A percentile compares a stretch with the other conserved stretches of the same genome.
Conservation (phyloP, 2,113 vertebrate species). For the Uria lomvia region DNA sequence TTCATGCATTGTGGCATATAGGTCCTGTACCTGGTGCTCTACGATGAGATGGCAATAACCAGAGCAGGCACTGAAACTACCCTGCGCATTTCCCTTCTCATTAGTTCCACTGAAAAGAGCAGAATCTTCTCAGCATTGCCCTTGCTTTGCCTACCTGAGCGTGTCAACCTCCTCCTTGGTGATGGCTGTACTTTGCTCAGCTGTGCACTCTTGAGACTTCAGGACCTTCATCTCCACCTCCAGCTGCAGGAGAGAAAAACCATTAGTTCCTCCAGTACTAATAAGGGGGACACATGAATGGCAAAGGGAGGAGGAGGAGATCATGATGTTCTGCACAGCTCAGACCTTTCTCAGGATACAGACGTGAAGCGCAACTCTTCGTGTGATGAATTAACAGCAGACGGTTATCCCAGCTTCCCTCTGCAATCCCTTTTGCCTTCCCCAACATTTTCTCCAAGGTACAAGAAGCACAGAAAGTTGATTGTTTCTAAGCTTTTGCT, state of each 20-base stretch:
- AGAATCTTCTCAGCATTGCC: not conserved
- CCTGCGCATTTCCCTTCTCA: not conserved
- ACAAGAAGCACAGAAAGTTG: not conserved
- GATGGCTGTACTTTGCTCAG: conserved; percentile 57
- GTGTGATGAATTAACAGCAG: not conserved
- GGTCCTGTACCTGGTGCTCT: not conserved
- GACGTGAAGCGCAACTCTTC: not conserved
- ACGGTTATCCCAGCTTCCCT: not conserved
- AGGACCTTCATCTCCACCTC: conserved; percentile 77
- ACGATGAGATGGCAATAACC: not conserved
- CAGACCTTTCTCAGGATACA: not conserved
- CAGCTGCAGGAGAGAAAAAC: conserved; percentile 57
- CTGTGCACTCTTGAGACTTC: conserved; percentile 58
- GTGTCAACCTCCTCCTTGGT: conserved; percentile 67
- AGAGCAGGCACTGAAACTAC: not conserved
- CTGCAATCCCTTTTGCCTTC: not conserved
- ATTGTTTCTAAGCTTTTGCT: not conserved
- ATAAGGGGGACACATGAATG: fast-evolving
- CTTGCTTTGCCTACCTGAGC: conserved; percentile 68
- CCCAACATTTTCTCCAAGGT: not conserved
- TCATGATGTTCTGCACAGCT: not conserved
- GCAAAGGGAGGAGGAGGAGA: not conserved
- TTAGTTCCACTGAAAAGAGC: fast-evolving
- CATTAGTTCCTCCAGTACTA: not conserved
- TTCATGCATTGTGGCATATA: fast-evolving